Base-by-base conservation (phyloP, 2,113 vertebrate genomes). In the Microtus pennsylvanicus region DNA sequence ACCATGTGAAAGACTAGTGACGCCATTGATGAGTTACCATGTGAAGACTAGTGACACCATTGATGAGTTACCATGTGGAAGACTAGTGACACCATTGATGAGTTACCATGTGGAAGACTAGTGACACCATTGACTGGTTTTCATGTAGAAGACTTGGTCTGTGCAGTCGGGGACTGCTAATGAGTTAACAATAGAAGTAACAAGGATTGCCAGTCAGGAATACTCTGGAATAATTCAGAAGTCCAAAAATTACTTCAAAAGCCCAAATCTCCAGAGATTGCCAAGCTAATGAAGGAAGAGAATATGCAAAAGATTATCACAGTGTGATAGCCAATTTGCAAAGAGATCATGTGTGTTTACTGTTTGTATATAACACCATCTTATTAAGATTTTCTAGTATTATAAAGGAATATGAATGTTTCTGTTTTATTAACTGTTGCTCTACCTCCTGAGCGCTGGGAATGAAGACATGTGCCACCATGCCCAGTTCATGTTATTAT, bases 101-200 rank as follows among this genome's bases (percentile, higher is more conserved):
- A 42, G 58, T 58, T 58, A 58, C 4, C 55, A 21, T 58, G 55
- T 21, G 19, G 17, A 58, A 58, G 58, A 21, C 5, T 58, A 2
- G 19, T 58, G 58, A 58, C 58, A 21, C 19, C 58, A 58, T 0
- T 21, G 58, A 21, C 1, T 21, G 21, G 58, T 58, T 58, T 6
- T 0, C 58, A 21, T 58, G 58, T 7, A 21, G 55, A 58, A 58
- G 96, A 92, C 86, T 95, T 89, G 65, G 67, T 75, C 96, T 88
- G 38, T 75, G 75, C 33, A 85, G 50, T 96, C 86, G 81, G 11
- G 85, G 58, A n/a, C 78, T 83, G 65, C 70, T 86, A 85, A 88
- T 94, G 94, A 93, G 55, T 76, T 95, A 85, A 95, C 85, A 95
- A 92, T 70, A n/a, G 30, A 65, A 90, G n/a, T 94, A 76, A 58